These are phyloP conservation scores for Diorhabda carinulata DNA, from an alignment of 1,140 invertebrate genomes.

Conservation along the genomic window DNA sequence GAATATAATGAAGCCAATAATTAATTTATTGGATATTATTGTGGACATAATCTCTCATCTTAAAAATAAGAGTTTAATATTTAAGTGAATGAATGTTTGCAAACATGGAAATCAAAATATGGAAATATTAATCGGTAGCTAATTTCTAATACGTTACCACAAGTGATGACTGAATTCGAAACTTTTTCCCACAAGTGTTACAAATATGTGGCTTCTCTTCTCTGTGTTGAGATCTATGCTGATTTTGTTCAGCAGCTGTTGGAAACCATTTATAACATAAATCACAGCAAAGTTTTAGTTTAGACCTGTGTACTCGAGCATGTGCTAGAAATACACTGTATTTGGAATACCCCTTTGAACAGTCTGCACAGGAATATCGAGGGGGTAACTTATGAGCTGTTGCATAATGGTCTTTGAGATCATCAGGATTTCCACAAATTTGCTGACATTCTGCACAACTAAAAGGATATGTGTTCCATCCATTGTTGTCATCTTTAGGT, in stretches of 20 bases:
- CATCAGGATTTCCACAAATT: slow-evolving; percentile 51
- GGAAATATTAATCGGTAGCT: neutral
- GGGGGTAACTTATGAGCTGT: slow-evolving; percentile 53
- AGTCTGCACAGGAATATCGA: slow-evolving; percentile 57
- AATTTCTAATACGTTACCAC: slow-evolving; percentile 38
- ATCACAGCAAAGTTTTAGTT: slow-evolving; percentile 55
- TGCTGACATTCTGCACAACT: slow-evolving; percentile 56
- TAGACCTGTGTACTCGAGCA: slow-evolving; percentile 53
- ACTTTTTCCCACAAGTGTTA: slow-evolving; percentile 55
- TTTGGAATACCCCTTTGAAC: slow-evolving; percentile 57
- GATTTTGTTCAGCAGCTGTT: slow-evolving; percentile 48
- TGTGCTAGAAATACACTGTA: slow-evolving; percentile 58
- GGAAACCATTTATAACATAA: slow-evolving; percentile 56
- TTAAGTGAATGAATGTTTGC: no score
- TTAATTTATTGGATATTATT: no score
- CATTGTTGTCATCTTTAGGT: slow-evolving; percentile 36
- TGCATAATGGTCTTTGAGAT: slow-evolving; percentile 53
- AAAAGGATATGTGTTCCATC: slow-evolving; percentile 55
- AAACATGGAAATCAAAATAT: no score
- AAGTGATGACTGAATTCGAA: slow-evolving; percentile 55
- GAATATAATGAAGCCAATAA: no score
- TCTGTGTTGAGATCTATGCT: slow-evolving; percentile 52
- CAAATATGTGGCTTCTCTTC: slow-evolving; percentile 53
- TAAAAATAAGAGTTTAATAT: no score
- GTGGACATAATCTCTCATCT: no score